Evolutionary conservation across 2,797 vertebrate genomes (phyloP).

Genomic region (Buceros bicornis): DNA sequence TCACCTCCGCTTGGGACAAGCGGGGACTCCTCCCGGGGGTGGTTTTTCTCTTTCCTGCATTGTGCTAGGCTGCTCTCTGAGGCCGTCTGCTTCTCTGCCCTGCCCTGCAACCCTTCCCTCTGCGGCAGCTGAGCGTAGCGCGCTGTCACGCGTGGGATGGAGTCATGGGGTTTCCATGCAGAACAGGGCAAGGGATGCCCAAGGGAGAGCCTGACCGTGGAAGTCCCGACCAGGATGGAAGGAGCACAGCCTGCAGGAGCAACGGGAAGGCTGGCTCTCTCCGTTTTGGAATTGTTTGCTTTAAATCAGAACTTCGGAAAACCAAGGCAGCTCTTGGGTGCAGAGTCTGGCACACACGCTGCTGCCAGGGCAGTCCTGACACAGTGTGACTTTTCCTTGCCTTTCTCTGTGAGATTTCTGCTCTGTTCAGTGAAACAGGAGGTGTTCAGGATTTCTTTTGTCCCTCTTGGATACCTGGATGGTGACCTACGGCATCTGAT

Average conservation of each 20-base stretch:
- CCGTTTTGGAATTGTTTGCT: not conserved
- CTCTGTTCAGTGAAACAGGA: not conserved
- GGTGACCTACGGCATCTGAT: not conserved
- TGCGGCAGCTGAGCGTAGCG: fast-evolving
- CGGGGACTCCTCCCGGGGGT: not conserved
- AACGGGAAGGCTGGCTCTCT: not conserved
- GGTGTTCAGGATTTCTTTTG: not conserved
- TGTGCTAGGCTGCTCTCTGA: not conserved
- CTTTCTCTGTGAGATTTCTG: not conserved
- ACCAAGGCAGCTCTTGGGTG: fast-evolving
- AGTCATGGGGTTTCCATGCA: not conserved
- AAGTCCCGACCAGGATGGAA: not conserved
- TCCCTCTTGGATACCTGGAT: not conserved
- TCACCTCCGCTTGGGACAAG: not conserved
- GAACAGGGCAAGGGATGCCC: not conserved
- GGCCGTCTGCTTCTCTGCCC: not conserved
- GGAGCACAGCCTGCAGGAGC: not conserved
- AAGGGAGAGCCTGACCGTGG: not conserved
- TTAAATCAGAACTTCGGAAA: not conserved
- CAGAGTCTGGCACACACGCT: not conserved
- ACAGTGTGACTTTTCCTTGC: not conserved
- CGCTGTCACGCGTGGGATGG: not conserved
- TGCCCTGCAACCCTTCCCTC: not conserved
- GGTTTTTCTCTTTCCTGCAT: not conserved
- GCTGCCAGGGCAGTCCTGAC: not conserved